Evolutionary conservation across 2,113 vertebrate species (phyloP).

Genomic region (Spermophilus dauricus): DNA sequence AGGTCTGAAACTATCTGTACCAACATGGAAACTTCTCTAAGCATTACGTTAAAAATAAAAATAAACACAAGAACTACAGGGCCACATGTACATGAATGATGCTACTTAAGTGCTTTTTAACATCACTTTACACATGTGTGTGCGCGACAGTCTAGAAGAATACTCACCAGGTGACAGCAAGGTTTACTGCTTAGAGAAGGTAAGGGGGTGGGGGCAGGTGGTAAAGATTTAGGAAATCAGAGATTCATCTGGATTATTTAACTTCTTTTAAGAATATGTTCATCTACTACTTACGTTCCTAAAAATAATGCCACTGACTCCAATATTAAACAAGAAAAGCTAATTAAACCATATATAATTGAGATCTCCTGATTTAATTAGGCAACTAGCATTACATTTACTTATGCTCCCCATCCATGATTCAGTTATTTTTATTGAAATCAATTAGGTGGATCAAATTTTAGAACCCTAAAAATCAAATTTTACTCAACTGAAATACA

Average conservation of each 20-base stretch:
- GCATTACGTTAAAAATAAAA: neutral
- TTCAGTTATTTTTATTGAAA: slow-evolving; percentile 5
- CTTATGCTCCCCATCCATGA: neutral
- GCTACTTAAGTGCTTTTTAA: neutral
- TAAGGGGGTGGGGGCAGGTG: too few species aligned
- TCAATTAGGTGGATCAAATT: slow-evolving; percentile 33
- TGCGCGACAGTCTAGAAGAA: neutral
- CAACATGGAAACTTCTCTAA: neutral
- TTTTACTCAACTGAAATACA: neutral
- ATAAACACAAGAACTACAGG: neutral
- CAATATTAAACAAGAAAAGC: neutral
- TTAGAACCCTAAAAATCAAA: slow-evolving; percentile 12
- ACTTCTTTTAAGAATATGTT: neutral
- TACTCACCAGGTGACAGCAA: neutral
- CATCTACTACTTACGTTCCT: neutral
- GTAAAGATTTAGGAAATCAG: neutral
- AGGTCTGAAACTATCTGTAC: neutral
- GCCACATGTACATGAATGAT: too few species aligned
- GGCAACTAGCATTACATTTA: neutral
- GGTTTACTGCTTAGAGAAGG: neutral
- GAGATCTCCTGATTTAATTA: neutral
- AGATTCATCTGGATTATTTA: neutral
- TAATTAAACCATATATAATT: neutral
- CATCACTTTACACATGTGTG: neutral
- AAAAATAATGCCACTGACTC: neutral